A percentile compares a stretch with the other conserved stretches of the same genome.
Evolutionary conservation across 2,888 invertebrate genomes (phyloP).

Genomic region (Eupithecia subfuscata): DNA sequence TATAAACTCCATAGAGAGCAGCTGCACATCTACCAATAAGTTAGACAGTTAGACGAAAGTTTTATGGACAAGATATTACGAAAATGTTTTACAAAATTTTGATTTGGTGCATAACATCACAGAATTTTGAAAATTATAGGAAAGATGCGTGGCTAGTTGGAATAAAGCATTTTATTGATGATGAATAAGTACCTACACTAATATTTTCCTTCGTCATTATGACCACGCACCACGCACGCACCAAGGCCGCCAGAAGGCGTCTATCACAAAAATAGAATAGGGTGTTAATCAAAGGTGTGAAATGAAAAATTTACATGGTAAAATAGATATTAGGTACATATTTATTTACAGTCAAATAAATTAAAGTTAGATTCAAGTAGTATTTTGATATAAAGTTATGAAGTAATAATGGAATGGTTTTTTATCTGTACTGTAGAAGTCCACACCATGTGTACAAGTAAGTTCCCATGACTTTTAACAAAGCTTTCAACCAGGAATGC

Average conservation of each 20-base stretch:
- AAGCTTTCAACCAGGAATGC: not conserved
- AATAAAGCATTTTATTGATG: not conserved
- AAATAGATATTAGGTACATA: conserved; percentile 38
- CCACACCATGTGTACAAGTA: not conserved
- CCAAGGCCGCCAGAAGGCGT: not conserved
- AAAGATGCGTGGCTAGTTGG: not conserved
- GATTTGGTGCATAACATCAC: not conserved
- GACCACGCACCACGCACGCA: not conserved
- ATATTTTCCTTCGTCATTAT: not conserved
- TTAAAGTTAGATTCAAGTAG: conserved; percentile 1
- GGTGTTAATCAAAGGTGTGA: not conserved
- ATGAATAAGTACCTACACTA: not conserved
- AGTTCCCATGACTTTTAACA: not conserved
- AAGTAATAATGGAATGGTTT: conserved; percentile 7
- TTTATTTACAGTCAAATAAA: conserved; percentile 31
- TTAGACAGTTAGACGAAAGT: not conserved
- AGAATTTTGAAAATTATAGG: not conserved
- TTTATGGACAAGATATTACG: not conserved
- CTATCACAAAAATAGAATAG: not conserved
- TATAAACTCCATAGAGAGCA: not conserved
- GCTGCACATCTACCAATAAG: not conserved
- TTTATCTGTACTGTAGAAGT: not conserved
- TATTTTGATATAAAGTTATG: conserved; percentile 4
- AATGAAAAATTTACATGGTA: conserved; percentile 4
- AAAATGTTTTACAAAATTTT: not conserved